These are phyloP conservation scores for Podilymbus podiceps DNA, from an alignment of 2,113 vertebrate species.

Conservation along the genomic window DNA sequence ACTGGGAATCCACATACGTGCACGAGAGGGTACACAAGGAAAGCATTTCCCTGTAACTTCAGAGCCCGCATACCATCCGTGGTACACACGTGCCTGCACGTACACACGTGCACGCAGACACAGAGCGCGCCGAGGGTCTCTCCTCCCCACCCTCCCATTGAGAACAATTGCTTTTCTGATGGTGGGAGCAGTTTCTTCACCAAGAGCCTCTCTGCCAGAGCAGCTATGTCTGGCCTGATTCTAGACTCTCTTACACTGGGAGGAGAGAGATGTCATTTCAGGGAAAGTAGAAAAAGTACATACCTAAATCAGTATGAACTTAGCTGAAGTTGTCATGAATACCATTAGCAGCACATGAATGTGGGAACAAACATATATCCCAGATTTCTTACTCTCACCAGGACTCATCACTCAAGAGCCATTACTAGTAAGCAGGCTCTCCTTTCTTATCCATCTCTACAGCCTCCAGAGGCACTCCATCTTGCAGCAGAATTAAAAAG, in stretches of 20 bases:
- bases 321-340: background rate
- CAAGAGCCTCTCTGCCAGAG: background rate
- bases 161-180: background rate
- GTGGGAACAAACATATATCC: background rate
- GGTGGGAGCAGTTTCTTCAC: background rate
- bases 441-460: background rate
- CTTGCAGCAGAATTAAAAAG: background rate
- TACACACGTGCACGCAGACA: background rate
- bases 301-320: background rate
- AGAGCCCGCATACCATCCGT: background rate
- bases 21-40: background rate
- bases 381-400: background rate
- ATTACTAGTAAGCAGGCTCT: background rate
- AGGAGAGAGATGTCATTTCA: background rate
- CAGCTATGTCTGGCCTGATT: background rate
- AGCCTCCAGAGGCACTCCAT: background rate
- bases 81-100: background rate
- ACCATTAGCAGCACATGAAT: background rate
- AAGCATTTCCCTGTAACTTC: background rate
- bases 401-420: background rate
- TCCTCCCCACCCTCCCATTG: background rate
- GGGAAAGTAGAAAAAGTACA: background rate
- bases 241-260: background rate
- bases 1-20: accelerated
- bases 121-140: background rate